These are phyloP conservation scores for Brachionichthys hirsutus DNA, from an alignment of 2,113 vertebrate species.

Conservation along the genomic window DNA sequence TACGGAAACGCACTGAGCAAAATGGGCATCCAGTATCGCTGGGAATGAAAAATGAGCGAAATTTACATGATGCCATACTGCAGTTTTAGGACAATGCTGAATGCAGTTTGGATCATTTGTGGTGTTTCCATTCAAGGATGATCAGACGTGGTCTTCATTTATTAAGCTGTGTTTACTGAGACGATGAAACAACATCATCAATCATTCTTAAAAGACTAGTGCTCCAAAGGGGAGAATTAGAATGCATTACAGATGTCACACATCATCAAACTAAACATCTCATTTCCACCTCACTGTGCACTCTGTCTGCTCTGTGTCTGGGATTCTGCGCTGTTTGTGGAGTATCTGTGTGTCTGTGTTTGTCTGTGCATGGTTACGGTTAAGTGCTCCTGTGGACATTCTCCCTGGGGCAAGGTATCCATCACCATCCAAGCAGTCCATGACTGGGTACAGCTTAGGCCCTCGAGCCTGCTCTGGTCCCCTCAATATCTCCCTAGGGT, in stretches of 20 bases:
- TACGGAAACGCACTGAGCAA: neutral
- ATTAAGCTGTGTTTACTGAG: slow-evolving; percentile 77
- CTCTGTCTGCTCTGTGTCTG: slow-evolving; percentile 65
- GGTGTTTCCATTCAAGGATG: slow-evolving; percentile 51
- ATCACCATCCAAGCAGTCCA: slow-evolving; percentile 72
- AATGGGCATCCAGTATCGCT: neutral
- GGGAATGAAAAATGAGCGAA: slow-evolving; percentile 28
- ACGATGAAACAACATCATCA: slow-evolving; percentile 77
- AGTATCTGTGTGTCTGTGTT: slow-evolving; percentile 46
- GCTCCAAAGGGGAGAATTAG: slow-evolving; percentile 76
- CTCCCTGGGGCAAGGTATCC: slow-evolving; percentile 78
- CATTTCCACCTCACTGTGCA: slow-evolving; percentile 71
- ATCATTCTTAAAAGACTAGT: slow-evolving; percentile 77
- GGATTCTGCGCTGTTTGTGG: slow-evolving; percentile 43
- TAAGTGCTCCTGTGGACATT: slow-evolving; percentile 66
- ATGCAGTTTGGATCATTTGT: slow-evolving; percentile 43
- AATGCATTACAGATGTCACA: slow-evolving; percentile 79
- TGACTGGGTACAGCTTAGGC: slow-evolving; percentile 64
- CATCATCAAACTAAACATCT: slow-evolving; percentile 78
- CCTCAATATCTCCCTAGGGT: slow-evolving; percentile 58
- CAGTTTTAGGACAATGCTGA: slow-evolving; percentile 41
- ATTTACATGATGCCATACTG: slow-evolving; percentile 27
- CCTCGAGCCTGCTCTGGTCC: slow-evolving; percentile 62
- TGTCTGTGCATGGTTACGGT: slow-evolving; percentile 60
- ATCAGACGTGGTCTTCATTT: slow-evolving; percentile 69